Evolutionary conservation across 2,888 invertebrate genomes (phyloP).

Genomic region (Drosophila parthenogenetica): DNA sequence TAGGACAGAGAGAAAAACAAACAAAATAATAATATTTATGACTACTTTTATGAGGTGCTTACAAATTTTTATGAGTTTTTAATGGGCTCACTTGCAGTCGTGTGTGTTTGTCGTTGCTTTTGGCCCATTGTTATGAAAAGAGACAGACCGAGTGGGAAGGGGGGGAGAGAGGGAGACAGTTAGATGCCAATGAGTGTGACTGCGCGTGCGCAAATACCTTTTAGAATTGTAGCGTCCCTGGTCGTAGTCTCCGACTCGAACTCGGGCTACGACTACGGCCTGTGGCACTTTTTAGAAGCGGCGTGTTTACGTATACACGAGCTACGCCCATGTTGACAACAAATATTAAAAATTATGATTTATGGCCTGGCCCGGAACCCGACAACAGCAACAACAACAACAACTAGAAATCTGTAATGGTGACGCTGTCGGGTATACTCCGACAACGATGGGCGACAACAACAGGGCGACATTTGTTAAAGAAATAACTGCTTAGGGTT

Average conservation of each 20-base stretch:
- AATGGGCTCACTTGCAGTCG: constrained; percentile 79
- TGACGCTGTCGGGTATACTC: constrained; percentile 46
- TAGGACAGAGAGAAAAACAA: constrained; percentile 44
- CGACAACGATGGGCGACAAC: constrained; percentile 37
- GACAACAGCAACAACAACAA: constrained; percentile 15
- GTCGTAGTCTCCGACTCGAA: not conserved
- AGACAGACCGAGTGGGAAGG: constrained; percentile 4
- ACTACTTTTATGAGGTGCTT: constrained; percentile 86
- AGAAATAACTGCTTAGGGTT: constrained; percentile 60
- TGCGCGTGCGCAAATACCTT: constrained; percentile 83
- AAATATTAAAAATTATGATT: constrained; percentile 82
- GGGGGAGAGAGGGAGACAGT: constrained; percentile 11
- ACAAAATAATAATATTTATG: constrained; percentile 84
- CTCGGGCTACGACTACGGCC: constrained; percentile 6
- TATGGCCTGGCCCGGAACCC: constrained; percentile 57
- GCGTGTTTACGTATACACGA: constrained; percentile 64
- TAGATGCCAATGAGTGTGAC: constrained; percentile 54
- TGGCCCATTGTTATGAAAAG: constrained; percentile 37
- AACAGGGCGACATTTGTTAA: constrained; percentile 66
- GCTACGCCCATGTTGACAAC: constrained; percentile 83
- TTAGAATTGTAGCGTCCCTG: constrained; percentile 55
- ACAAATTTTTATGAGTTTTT: constrained; percentile 86
- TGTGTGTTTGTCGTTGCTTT: constrained; percentile 52
- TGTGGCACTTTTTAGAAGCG: constrained; percentile 54
- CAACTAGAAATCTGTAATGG: constrained; percentile 68